Conservation (phyloP, 2,888 invertebrate species). For the Nasonia oneida region DNA sequence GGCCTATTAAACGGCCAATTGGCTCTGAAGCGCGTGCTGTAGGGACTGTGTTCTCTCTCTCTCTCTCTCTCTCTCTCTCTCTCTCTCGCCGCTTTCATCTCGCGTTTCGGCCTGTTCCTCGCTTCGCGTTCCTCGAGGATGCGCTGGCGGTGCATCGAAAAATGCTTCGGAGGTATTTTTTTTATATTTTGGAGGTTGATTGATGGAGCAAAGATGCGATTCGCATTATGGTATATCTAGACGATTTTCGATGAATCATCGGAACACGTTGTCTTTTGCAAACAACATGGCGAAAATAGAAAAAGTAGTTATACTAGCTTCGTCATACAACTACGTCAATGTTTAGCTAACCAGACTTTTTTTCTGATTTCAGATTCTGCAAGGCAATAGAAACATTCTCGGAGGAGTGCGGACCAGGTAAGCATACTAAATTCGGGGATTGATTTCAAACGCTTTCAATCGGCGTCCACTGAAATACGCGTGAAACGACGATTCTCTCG, state of each 20-base stretch:
- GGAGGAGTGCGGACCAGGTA: constrained; percentile 73
- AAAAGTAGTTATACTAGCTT: too few species aligned
- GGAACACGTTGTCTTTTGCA: neutral
- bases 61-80: constrained; percentile 10
- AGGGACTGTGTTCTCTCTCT: constrained; percentile 1
- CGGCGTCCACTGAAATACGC: neutral
- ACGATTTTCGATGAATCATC: constrained; percentile 17
- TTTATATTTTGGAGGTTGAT: neutral
- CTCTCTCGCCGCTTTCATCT: constrained; percentile 31
- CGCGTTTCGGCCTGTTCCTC: neutral
- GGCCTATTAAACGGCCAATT: constrained; percentile 70
- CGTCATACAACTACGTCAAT: too few species aligned
- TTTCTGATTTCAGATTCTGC: constrained; percentile 79
- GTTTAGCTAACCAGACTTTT: neutral
- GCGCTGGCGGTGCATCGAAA: constrained; percentile 15
- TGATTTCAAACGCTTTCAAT: neutral
- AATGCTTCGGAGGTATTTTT: neutral
- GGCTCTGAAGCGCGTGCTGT: constrained; percentile 51
- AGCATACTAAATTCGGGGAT: constrained; percentile 63
- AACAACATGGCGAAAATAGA: neutral
- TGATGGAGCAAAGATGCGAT: constrained; percentile 19
- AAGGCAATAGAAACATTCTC: constrained; percentile 76
- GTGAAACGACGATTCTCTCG: neutral
- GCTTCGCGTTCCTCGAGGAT: constrained; percentile 21
- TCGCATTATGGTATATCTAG: constrained; percentile 15